Evolutionary conservation across 2,797 vertebrate species (phyloP).

Genomic region (Echeneis naucrates): DNA sequence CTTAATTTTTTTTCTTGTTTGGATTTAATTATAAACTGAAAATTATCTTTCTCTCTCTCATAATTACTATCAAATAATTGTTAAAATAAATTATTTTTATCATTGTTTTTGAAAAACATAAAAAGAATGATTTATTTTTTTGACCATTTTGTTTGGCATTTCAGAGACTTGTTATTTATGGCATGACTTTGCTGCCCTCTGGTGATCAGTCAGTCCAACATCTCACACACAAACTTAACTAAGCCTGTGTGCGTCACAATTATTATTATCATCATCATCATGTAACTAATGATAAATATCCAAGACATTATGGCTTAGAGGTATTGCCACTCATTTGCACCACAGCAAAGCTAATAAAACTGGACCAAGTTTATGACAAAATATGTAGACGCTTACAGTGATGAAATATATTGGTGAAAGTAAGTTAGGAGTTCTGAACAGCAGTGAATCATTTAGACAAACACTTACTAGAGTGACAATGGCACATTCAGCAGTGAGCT

Average conservation of each 20-base stretch:
- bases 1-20: not conserved
- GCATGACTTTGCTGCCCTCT: constrained; percentile 69
- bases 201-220: constrained; percentile 40
- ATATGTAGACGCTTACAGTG: not conserved
- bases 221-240: not conserved
- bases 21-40: too few relatives aligned
- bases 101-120: too few relatives aligned
- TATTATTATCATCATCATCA: too few relatives aligned
- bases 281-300: not conserved
- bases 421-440: not conserved
- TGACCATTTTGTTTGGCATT: too few relatives aligned
- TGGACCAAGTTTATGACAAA: not conserved
- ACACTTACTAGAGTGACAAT: constrained; percentile 94
- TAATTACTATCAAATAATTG: too few relatives aligned
- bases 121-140: too few relatives aligned
- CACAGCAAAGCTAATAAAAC: not conserved
- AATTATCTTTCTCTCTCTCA: too few relatives aligned
- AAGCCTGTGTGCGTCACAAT: too few relatives aligned
- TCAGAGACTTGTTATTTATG: not conserved
- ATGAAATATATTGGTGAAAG: not conserved
- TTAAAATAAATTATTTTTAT: too few relatives aligned
- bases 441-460: not conserved
- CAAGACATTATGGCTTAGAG: not conserved
- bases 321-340: not conserved
- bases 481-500: constrained; percentile 97